Percentiles rank a stretch among this genome's conserved stretches.
These are phyloP conservation scores for Erannis defoliaria DNA, from an alignment of 2,888 invertebrate species.

Conservation along the genomic window DNA sequence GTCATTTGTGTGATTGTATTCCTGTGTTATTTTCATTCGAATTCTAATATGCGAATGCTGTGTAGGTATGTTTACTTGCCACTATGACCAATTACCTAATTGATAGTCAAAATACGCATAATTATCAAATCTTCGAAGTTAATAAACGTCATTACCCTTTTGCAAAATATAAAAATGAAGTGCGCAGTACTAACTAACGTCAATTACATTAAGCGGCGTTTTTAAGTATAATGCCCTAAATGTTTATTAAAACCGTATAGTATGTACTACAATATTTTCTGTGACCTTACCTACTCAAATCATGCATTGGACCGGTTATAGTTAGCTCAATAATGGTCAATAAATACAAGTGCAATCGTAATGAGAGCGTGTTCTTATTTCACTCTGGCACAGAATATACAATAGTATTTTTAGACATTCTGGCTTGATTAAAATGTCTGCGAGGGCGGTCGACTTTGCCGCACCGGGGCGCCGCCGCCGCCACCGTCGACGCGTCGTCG, in stretches of 20 bases:
- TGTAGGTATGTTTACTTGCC: neutral
- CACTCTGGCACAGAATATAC: slow-evolving; percentile 13
- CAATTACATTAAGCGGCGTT: no score
- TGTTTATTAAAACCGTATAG: no score
- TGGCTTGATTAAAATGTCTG: slow-evolving; percentile 50
- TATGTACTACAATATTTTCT: no score
- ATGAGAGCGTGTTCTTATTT: slow-evolving; percentile 34
- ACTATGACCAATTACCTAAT: neutral
- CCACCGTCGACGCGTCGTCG: slow-evolving; percentile 12
- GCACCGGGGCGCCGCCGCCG: slow-evolving; percentile 8
- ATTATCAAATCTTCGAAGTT: neutral
- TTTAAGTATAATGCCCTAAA: no score
- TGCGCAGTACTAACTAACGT: no score
- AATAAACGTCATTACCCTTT: no score
- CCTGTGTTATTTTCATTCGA: slow-evolving; percentile 6
- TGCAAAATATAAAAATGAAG: no score
- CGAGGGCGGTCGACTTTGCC: slow-evolving; percentile 20
- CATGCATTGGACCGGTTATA: no score
- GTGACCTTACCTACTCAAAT: neutral
- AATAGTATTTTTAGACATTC: no score
- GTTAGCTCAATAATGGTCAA: slow-evolving; percentile 9
- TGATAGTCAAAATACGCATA: neutral
- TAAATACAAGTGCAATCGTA: slow-evolving; percentile 30
- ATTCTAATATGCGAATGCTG: neutral
- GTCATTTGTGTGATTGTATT: slow-evolving; percentile 22